Conservation (phyloP, 2,888 invertebrate genomes). For the Netelia virgata region DNA sequence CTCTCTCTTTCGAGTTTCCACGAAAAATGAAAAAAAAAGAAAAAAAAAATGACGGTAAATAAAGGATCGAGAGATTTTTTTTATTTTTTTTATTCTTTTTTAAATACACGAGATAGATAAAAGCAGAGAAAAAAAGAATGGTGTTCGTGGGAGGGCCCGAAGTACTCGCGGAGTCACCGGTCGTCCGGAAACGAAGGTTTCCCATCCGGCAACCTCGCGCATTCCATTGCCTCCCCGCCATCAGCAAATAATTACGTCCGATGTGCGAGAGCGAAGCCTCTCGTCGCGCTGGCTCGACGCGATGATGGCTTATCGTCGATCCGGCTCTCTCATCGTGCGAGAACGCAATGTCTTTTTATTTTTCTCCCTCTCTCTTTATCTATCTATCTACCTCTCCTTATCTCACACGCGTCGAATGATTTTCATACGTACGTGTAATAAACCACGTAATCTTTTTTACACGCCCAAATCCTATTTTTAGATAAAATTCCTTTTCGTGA, state of each 20-base stretch:
- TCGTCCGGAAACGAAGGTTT: slow-evolving; percentile 73
- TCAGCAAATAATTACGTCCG: slow-evolving; percentile 68
- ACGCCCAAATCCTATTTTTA: background rate
- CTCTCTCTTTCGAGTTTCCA: background rate
- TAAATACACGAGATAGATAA: background rate
- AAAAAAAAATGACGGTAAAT: background rate
- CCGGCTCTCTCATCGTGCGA: background rate
- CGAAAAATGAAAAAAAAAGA: background rate
- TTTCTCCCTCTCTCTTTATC: slow-evolving; percentile 6
- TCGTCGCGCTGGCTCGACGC: slow-evolving; percentile 33
- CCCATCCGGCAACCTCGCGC: slow-evolving; percentile 71
- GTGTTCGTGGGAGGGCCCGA: slow-evolving; percentile 1
- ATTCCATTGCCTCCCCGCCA: slow-evolving; percentile 68
- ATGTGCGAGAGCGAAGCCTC: slow-evolving; percentile 38
- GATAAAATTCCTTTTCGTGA: background rate
- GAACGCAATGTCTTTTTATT: slow-evolving; percentile 28
- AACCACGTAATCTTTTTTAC: background rate
- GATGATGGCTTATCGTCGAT: slow-evolving; percentile 60
- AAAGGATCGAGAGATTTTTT: background rate
- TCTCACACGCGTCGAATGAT: background rate
- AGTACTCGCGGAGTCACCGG: background rate
- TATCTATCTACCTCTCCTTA: background rate
- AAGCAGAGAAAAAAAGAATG: too few relatives aligned
- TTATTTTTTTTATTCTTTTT: too few relatives aligned
- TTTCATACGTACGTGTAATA: background rate